These are phyloP conservation scores for Catamblyrhynchus diadema DNA, from an alignment of 2,797 vertebrate genomes.

Conservation along the genomic window DNA sequence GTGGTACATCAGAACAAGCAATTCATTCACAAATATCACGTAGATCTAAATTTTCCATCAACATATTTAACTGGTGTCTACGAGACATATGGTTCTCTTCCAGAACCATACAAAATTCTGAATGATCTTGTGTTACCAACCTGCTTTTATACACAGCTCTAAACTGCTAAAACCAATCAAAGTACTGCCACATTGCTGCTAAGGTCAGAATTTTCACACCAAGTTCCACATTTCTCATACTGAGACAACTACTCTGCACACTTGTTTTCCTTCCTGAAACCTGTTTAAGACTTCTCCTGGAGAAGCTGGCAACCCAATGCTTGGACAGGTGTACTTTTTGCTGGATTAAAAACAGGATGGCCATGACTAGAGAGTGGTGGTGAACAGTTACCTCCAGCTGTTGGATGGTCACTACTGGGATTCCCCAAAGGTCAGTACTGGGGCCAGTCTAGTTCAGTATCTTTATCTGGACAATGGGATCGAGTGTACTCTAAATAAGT, in stretches of 20 bases:
- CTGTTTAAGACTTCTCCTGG: not conserved
- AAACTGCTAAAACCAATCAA: not conserved
- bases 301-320: not conserved
- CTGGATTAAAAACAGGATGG: not conserved
- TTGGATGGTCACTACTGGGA: not conserved
- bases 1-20: not conserved
- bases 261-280: not conserved
- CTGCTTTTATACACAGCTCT: not conserved
- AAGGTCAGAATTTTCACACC: not conserved
- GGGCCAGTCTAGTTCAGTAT: rapidly evolving
- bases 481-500: rapidly evolving
- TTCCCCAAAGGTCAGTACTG: not conserved
- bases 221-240: not conserved
- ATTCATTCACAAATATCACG: not conserved
- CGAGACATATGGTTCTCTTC: not conserved
- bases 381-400: not conserved
- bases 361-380: not conserved
- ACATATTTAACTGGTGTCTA: not conserved
- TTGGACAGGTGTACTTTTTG: not conserved
- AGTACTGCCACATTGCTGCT: not conserved
- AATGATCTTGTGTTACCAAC: not conserved
- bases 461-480: not conserved
- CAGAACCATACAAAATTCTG: not conserved
- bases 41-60: not conserved
- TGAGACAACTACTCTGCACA: not conserved